Evolutionary conservation across 2,888 invertebrate genomes (phyloP), one percentile per base, ranked within the genome.

Genomic region (Eledona agricola): DNA sequence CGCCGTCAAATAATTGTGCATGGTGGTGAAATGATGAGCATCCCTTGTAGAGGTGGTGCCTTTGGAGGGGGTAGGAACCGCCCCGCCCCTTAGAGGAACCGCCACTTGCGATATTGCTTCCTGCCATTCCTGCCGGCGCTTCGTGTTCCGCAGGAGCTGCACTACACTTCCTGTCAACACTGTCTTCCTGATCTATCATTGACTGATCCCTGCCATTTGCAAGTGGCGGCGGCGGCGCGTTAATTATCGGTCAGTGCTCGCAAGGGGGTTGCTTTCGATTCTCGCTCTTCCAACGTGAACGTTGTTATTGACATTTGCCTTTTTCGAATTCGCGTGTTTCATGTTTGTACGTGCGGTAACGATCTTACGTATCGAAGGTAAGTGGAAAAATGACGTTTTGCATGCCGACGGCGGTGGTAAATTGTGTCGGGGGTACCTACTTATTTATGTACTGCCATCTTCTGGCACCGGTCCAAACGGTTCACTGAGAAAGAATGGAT

Each of bases 31-130:
- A 60, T 62, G 69, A 67, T 65, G 68, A 67, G 66, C 67, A 64
- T 60, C 66, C 68, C 65, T 62, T 61, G 62, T 59, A 60, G 64
- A 63, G 66, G 66, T 64, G 67, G 65, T 60, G 62, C 57, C 61
- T 40, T 51, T 58, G 62, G 64, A 53, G 63, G 67, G 67, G 68
- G 65, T 63, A 60, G 66, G 70, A 64, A 67, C 70, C 72, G 74
- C 71, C 69, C 70, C 71, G 67, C 67, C 72, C 68, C 67, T 62
- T 56, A 67, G 69, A 76, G 77, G 77, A 77, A 77, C 76, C 75
- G 72, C 76, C 75, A 77, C 76, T 76, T 75, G 77, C 76, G 74
- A 76, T 76, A 76, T 76, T 75, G 76, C 74, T 77, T 76, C 77
- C 76, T 75, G 75, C 72, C 74, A 74, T 74, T 73, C 71, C 74